A percentile compares a stretch with the other conserved stretches of the same genome.
These are phyloP conservation scores for Tetranychus truncatus DNA, from an alignment of 2,888 invertebrate species.

Conservation along the genomic window DNA sequence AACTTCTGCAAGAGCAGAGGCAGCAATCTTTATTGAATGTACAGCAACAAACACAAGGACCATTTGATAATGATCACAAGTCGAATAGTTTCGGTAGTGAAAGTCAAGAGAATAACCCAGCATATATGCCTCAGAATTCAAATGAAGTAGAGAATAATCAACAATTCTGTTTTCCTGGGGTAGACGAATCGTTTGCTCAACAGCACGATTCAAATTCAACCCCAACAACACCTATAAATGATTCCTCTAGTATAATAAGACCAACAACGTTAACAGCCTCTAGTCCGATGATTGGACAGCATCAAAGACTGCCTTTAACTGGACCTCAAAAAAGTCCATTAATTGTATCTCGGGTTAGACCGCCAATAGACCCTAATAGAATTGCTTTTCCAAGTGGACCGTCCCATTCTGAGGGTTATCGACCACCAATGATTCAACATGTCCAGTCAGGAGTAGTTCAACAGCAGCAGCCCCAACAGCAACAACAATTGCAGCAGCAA, in stretches of 20 bases:
- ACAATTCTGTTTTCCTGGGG: neutral
- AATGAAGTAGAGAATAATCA: neutral
- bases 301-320: neutral
- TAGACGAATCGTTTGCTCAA: neutral
- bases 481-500: neutral
- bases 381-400: neutral
- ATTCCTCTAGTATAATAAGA: neutral
- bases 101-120: neutral
- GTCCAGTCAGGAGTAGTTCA: neutral
- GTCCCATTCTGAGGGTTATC: neutral
- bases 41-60: neutral
- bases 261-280: neutral
- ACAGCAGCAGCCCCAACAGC: neutral
- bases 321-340: neutral
- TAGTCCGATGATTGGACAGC: neutral
- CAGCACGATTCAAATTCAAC: neutral
- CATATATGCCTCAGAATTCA: neutral
- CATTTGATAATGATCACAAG: neutral
- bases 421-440: neutral
- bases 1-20: conserved; percentile 15
- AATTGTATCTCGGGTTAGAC: conserved; percentile 9
- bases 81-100: neutral
- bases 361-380: conserved; percentile 4
- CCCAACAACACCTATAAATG: neutral
- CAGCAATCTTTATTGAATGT: neutral